These are phyloP conservation scores for Semnornis frantzii DNA, from an alignment of 2,113 vertebrate species.

Conservation along the genomic window DNA sequence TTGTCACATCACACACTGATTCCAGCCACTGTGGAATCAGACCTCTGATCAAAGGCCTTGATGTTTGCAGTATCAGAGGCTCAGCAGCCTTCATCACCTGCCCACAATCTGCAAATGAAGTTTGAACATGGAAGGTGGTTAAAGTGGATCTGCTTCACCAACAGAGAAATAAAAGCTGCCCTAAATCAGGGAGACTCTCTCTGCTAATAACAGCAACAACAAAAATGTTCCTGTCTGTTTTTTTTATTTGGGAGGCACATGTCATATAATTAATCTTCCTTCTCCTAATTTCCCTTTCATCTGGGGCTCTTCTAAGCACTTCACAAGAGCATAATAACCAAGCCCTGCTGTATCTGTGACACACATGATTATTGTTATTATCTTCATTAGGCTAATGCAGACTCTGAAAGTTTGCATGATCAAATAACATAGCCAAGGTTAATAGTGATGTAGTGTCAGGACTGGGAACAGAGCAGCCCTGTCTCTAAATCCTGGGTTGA, in stretches of 20 bases:
- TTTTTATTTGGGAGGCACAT: slow-evolving; percentile 39
- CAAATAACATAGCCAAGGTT: slow-evolving; percentile 7
- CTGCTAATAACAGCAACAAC: slow-evolving; percentile 28
- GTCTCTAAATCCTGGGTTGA: background rate
- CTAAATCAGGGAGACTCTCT: slow-evolving; percentile 7
- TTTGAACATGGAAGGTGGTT: background rate
- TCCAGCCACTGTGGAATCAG: background rate
- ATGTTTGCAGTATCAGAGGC: background rate
- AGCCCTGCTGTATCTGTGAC: slow-evolving; percentile 45
- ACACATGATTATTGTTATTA: slow-evolving; percentile 64
- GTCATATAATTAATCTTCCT: slow-evolving; percentile 57
- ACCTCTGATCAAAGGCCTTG: slow-evolving; percentile 24
- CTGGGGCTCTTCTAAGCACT: slow-evolving; percentile 14
- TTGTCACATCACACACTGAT: background rate
- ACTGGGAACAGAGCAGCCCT: background rate
- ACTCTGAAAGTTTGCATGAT: slow-evolving; percentile 13
- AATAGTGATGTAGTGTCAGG: background rate
- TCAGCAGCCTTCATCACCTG: slow-evolving; percentile 7
- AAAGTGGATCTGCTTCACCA: slow-evolving; percentile 13
- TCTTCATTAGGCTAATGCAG: slow-evolving; percentile 55
- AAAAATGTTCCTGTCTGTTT: background rate
- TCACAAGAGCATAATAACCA: slow-evolving; percentile 48
- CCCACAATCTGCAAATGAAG: background rate
- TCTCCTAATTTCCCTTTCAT: slow-evolving; percentile 57
- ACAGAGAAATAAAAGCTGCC: slow-evolving; percentile 18